Base-by-base conservation (phyloP, 2,888 invertebrate species). In the Stomorhina lunata region DNA sequence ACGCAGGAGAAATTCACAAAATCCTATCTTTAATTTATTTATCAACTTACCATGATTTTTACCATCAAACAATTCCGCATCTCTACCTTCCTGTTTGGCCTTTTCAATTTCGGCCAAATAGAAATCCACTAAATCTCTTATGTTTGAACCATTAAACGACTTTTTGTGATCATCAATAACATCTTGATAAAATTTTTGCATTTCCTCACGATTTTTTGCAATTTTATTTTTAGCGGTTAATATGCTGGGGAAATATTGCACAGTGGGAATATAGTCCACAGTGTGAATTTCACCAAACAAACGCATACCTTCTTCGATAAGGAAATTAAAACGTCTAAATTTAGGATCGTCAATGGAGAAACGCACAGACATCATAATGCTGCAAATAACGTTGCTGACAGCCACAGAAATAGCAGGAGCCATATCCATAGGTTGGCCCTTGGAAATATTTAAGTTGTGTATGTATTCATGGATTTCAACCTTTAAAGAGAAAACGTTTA, bases 241-340 rank as follows among this genome's bases (percentile, higher is more conserved):
- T 86, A 94, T 93, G 48, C 93, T 93, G 50, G 94, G 94, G 48
- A 94, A 91, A 87, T 94, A 94, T 92, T 94, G 92, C 88, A 97
- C 93, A 1, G 95, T 93, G 3, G 97, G 97, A 84, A 97, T 94
- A 88, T 96, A 97, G 90, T 96, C 96, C 69, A 96, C 95, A 6
- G 95, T 94, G 85, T 95, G 95, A 50, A 97, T 93, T 87, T 95
- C 94, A 9, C 96, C 96, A 88, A 97, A 97, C 0, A 97, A 92
- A 75, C 94, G 93, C 94, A 98, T 97, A 32, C 98, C 98, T 91
- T 98, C 97, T 88, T 97, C 97, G 87, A 97, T 96, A n/a, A 97
- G 92, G 84, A 93, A 92, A 93, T 96, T 96, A 87, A 97, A 95
- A 73, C 96, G 93, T 66, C 93, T 93, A 91, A 97, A 97, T 68